Percentiles rank a stretch among this genome's conserved stretches.
Evolutionary conservation across 2,113 vertebrate genomes (phyloP).

Genomic region (Ptyas mucosa): DNA sequence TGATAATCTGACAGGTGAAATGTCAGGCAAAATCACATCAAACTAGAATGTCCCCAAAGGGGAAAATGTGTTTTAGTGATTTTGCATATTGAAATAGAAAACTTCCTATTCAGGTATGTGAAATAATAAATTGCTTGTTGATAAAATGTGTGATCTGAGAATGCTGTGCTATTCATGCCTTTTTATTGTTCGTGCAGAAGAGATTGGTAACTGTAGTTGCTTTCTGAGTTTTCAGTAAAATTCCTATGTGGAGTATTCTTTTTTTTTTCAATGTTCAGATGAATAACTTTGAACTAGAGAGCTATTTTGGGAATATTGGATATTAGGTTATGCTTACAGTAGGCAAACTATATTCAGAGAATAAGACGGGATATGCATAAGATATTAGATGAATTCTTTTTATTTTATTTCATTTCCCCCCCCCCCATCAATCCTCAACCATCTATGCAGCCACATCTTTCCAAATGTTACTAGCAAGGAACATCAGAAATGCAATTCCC

Average conservation of each 20-base stretch:
- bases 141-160: slow-evolving; percentile 33
- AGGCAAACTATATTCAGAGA: neutral
- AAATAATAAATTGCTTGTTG: slow-evolving; percentile 14
- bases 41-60: slow-evolving; percentile 44
- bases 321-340: neutral
- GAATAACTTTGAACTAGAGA: neutral
- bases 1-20: slow-evolving; percentile 64
- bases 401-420: neutral
- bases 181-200: neutral
- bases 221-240: slow-evolving; percentile 18
- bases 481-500: neutral
- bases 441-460: neutral
- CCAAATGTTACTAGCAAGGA: neutral
- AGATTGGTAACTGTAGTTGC: neutral
- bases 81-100: slow-evolving; percentile 23
- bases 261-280: neutral
- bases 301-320: neutral
- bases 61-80: slow-evolving; percentile 30
- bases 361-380: neutral
- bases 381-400: neutral
- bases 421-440: neutral
- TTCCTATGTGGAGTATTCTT: accelerated
- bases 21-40: slow-evolving; percentile 64
- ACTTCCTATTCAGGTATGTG: slow-evolving; percentile 34
- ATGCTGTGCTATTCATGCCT: neutral